phyloP scores from a whole-genome alignment of 2,113 vertebrate species.

The Sterna hirundo region DNA sequence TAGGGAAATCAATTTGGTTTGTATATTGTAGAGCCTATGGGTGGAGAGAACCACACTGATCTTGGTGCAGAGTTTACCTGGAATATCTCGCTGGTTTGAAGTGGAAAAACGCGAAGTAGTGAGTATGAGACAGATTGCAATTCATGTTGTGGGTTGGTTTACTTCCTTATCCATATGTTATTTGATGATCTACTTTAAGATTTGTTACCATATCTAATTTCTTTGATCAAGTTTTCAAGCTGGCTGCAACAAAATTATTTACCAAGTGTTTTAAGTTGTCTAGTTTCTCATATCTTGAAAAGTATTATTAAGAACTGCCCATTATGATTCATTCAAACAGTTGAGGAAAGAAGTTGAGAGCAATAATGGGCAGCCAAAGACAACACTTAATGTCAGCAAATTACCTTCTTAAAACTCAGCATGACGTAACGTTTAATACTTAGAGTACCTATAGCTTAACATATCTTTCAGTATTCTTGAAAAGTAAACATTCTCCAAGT shows the following conservation, averaged over 20 bases:
- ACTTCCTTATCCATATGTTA: neutral
- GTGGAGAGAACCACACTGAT: conserved; percentile 95
- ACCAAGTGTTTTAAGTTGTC: neutral
- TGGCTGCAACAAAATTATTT: neutral
- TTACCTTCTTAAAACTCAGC: neutral
- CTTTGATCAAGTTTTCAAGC: neutral
- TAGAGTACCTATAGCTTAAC: neutral
- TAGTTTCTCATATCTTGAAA: neutral
- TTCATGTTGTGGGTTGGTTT: neutral
- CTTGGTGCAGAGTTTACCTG: conserved; percentile 97
- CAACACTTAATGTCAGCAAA: neutral
- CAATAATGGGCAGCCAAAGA: neutral
- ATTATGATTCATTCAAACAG: neutral
- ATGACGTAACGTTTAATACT: neutral
- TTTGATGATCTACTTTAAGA: neutral
- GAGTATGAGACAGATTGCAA: conserved; percentile 57
- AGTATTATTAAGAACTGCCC: neutral
- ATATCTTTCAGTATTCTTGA: neutral
- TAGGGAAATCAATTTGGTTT: neutral
- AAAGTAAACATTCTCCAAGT: neutral
- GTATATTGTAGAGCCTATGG: conserved; percentile 89
- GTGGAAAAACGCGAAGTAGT: conserved; percentile 98
- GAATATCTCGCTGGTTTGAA: conserved; percentile 99
- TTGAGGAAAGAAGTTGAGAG: neutral
- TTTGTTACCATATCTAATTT: neutral